Conservation (phyloP, 2,113 vertebrate species). For the Colaptes auratus region DNA sequence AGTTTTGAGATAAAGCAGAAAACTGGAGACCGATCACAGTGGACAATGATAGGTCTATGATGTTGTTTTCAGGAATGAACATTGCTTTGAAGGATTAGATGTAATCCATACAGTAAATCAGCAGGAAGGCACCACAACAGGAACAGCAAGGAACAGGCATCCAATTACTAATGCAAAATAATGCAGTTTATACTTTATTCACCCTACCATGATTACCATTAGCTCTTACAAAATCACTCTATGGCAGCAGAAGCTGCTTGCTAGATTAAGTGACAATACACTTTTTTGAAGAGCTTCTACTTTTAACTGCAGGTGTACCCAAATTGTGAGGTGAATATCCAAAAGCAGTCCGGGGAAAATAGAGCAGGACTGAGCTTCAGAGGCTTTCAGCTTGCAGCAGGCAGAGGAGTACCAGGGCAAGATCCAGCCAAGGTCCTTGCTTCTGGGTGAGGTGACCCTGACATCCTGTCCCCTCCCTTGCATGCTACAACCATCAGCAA, state of each 20-base stretch:
- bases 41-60: not conserved
- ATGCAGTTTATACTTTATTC: not conserved
- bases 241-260: not conserved
- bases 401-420: not conserved
- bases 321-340: not conserved
- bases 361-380: fast-evolving
- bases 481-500: not conserved
- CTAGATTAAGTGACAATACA: not conserved
- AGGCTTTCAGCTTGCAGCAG: fast-evolving
- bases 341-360: not conserved
- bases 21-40: not conserved
- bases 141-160: not conserved
- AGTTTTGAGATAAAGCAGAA: not conserved
- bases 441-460: not conserved
- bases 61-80: not conserved
- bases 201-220: not conserved
- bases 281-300: not conserved
- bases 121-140: not conserved
- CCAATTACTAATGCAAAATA: not conserved
- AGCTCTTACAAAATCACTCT: not conserved
- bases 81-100: not conserved
- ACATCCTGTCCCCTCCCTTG: not conserved
- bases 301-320: not conserved
- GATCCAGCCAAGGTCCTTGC: not conserved
- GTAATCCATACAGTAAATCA: not conserved